These are phyloP conservation scores for Zonitis immaculata DNA, from an alignment of 2,888 invertebrate genomes.

Conservation along the genomic window DNA sequence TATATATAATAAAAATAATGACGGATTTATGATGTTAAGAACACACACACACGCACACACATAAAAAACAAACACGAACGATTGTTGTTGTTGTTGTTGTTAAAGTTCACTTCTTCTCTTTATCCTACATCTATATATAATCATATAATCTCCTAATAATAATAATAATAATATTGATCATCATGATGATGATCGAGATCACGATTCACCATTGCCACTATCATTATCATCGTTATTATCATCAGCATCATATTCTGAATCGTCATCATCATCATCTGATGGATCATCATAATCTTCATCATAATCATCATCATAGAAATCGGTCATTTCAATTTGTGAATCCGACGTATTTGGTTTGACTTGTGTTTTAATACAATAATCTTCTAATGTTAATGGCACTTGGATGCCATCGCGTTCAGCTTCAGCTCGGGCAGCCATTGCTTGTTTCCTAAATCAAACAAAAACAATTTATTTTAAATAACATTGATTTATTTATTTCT, in stretches of 20 bases:
- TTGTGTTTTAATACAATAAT: conserved; percentile 94
- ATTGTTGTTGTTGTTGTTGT: too few relatives aligned
- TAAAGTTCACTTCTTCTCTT: too few relatives aligned
- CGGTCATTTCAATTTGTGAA: conserved; percentile 81
- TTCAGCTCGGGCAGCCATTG: conserved; percentile 88
- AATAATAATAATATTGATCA: too few relatives aligned
- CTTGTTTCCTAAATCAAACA: conserved; percentile 91
- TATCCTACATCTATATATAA: background rate
- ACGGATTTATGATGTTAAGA: too few relatives aligned
- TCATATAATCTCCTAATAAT: too few relatives aligned
- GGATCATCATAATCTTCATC: conserved; percentile 67
- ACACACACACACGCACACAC: too few relatives aligned
- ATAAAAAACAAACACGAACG: too few relatives aligned
- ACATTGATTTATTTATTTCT: too few relatives aligned
- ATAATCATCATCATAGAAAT: conserved; percentile 95
- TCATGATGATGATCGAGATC: conserved; percentile 51
- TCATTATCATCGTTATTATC: conserved; percentile 90
- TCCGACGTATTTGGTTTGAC: conserved; percentile 81
- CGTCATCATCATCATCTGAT: conserved; percentile 57
- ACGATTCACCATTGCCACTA: conserved; percentile 89
- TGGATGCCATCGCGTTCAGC: conserved; percentile 96
- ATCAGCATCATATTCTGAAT: conserved; percentile 64
- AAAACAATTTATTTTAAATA: too few relatives aligned
- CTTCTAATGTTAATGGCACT: conserved; percentile 95
- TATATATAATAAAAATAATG: too few relatives aligned